Percentiles rank a stretch among this genome's conserved stretches.
Evolutionary conservation across 2,888 invertebrate genomes (phyloP).

Genomic region (Harpagoxenus sublaevis): DNA sequence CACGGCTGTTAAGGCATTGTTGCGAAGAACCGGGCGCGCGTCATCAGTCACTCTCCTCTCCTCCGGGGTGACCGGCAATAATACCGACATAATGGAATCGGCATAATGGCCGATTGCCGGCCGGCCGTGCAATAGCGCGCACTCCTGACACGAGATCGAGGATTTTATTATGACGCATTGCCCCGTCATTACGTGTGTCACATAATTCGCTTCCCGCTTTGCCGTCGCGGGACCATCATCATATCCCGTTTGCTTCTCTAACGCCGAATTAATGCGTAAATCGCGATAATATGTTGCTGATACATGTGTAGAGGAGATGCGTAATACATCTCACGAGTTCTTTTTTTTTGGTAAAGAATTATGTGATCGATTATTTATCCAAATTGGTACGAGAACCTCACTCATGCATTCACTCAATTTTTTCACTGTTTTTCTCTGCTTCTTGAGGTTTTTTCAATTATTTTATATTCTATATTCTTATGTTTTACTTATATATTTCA

Average conservation of each 20-base stretch:
- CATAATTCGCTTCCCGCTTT: slow-evolving; percentile 58
- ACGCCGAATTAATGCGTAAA: slow-evolving; percentile 64
- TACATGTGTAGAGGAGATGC: slow-evolving; percentile 41
- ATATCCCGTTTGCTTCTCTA: slow-evolving; percentile 53
- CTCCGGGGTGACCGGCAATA: slow-evolving; percentile 78
- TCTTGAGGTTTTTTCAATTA: not conserved
- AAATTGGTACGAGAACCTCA: not conserved
- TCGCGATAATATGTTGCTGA: slow-evolving; percentile 32
- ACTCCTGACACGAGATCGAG: slow-evolving; percentile 79
- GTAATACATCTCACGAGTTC: not conserved
- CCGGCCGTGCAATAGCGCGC: slow-evolving; percentile 55
- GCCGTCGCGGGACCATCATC: slow-evolving; percentile 33
- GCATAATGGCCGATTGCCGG: slow-evolving; percentile 74
- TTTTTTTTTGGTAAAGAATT: not conserved
- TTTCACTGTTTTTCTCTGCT: not conserved
- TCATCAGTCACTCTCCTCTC: slow-evolving; percentile 83
- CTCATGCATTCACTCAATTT: slow-evolving; percentile 1
- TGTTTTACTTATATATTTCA: not conserved
- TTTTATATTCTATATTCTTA: not conserved
- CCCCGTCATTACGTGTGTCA: slow-evolving; percentile 77
- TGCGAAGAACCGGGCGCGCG: slow-evolving; percentile 68
- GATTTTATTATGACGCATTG: slow-evolving; percentile 85
- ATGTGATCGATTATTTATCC: not conserved
- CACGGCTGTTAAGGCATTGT: slow-evolving; percentile 79
- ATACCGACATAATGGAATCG: slow-evolving; percentile 80